A percentile compares a stretch with the other conserved stretches of the same genome.
Conservation (phyloP, 2,113 vertebrate genomes). For the Chionomys nivalis region DNA sequence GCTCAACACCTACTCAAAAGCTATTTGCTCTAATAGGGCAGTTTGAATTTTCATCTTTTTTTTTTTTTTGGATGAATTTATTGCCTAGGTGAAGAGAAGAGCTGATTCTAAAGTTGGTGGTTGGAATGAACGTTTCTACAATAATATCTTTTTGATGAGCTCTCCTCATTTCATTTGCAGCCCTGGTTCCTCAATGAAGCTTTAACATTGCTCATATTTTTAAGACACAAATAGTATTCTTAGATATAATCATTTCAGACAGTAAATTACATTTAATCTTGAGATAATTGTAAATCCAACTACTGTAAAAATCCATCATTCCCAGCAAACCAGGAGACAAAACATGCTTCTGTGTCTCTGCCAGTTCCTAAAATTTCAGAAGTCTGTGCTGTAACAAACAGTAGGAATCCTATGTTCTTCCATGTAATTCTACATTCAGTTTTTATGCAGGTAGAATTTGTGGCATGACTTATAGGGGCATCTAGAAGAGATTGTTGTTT, state of each 20-base stretch:
- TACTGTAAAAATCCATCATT: not conserved
- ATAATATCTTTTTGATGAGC: not conserved
- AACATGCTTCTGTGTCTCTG: not conserved
- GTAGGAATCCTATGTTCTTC: not conserved
- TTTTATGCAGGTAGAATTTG: not conserved
- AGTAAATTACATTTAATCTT: slow-evolving; percentile 34
- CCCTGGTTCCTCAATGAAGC: not conserved
- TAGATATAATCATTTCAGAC: not conserved
- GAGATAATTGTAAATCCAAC: slow-evolving; percentile 17
- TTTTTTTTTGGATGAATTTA: not conserved
- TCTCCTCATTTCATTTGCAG: not conserved
- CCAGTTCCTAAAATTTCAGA: slow-evolving; percentile 31
- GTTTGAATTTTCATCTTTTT: not conserved
- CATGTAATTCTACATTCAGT: slow-evolving; percentile 21
- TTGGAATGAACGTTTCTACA: not conserved
- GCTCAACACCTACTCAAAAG: not conserved
- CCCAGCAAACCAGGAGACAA: not conserved
- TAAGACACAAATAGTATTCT: not conserved
- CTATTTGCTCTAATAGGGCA: not conserved
- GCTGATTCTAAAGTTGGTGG: not conserved
- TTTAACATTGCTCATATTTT: not conserved
- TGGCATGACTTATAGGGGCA: not conserved
- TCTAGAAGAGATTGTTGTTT: not conserved
- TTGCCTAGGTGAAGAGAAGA: not conserved
- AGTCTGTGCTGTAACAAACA: not conserved